Evolutionary conservation across 2,797 vertebrate species (phyloP), one percentile per base, ranked within the genome.

Genomic region (Ficedula albicollis): DNA sequence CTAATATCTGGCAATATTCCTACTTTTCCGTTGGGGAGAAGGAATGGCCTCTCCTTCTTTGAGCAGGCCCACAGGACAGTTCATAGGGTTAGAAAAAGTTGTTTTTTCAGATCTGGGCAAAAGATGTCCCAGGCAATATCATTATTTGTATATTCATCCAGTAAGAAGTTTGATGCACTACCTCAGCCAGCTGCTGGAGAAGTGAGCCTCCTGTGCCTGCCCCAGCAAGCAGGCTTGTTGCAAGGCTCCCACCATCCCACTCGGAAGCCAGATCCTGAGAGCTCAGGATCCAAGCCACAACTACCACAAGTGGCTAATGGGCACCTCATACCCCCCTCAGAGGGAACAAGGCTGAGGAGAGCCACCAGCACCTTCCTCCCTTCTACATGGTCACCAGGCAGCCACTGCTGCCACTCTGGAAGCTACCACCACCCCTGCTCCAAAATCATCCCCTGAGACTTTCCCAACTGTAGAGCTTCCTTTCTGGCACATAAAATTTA

Each of bases 291-390:
- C 22, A 22, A 26, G 46, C 12, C 54, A 36, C 12, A 60, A 72
- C 12, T 43, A 38, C 51, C 7, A 4, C 0, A 1, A 70, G 17
- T 26, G 36, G 58, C 29, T 36, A 20, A 48, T 5, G 26, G 21
- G n/a, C 58, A 68, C 29, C 46, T 76, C 60, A 44, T 2, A 1
- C 4, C 20, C 43, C 43, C 32, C 34, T 52, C 29, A 52, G 15
- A 83, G 56, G 52, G n/a, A 55, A 8, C 52, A 48, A 92, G 39
- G 70, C 54, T 75, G 74, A 63, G 29, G 29, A 59, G 30, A 48
- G 32, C 23, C 78, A 70, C n/a, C 55, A 51, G 49, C n/a, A 64
- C 41, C 62, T 17, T 38, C 62, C 27, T 46, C 21, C 38, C 25
- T 81, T 70, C 55, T 68, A 73, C 25, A 26, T 0, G 2, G 76